Evolutionary conservation across 2,113 vertebrate species (phyloP).

Genomic region (Peucedramus taeniatus): DNA sequence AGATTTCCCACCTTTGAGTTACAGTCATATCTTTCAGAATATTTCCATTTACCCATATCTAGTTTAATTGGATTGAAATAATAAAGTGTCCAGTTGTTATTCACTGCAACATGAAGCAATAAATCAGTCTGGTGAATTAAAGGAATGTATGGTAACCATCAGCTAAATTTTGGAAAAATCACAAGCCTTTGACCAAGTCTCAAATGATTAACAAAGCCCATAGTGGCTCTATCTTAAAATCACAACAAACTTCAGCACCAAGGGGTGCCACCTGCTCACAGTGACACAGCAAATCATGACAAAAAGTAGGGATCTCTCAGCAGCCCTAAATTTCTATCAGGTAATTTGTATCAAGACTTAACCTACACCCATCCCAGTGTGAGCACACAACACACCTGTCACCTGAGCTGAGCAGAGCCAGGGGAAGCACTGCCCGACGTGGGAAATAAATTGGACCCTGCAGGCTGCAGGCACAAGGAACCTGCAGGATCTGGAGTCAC

Average conservation of each 20-base stretch:
- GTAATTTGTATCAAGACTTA: neutral
- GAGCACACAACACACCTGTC: neutral
- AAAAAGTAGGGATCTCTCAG: neutral
- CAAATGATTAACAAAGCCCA: neutral
- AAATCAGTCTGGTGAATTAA: neutral
- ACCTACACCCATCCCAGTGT: accelerated
- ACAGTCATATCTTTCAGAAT: neutral
- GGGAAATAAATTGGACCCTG: neutral
- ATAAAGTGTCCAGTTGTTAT: neutral
- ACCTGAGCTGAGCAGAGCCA: neutral
- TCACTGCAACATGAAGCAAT: neutral
- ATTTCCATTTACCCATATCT: neutral
- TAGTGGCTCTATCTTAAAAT: neutral
- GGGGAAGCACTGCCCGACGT: neutral
- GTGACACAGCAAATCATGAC: neutral
- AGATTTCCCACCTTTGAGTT: neutral
- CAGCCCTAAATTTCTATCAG: neutral
- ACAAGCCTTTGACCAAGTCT: neutral
- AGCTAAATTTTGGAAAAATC: neutral
- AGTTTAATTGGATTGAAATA: neutral
- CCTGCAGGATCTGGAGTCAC: neutral
- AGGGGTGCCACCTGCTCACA: neutral
- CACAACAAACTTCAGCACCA: neutral
- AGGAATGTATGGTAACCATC: neutral
- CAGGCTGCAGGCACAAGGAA: neutral